These are phyloP conservation scores for Hypselothyrea guttata DNA, from an alignment of 2,888 invertebrate species.

Conservation along the genomic window DNA sequence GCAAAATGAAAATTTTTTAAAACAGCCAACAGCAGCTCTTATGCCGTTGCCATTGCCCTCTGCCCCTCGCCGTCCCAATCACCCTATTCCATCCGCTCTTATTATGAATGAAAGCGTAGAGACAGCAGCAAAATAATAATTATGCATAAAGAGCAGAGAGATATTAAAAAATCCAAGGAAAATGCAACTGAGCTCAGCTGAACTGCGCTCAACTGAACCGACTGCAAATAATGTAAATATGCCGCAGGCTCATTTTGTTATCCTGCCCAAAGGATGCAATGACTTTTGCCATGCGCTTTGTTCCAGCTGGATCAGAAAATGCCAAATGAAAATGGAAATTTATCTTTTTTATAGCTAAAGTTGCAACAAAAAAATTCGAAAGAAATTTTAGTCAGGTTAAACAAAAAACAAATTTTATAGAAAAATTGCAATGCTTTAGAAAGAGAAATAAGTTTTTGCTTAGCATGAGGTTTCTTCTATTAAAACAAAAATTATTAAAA, in stretches of 20 bases:
- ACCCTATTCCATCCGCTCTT: slow-evolving; percentile 9
- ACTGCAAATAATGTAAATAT: slow-evolving; percentile 54
- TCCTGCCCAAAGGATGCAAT: slow-evolving; percentile 26
- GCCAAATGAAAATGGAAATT: no score
- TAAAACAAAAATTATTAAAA: no score
- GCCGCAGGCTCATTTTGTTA: slow-evolving; percentile 52
- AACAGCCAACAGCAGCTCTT: slow-evolving; percentile 14
- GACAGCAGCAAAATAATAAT: slow-evolving; percentile 59
- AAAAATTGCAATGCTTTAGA: no score
- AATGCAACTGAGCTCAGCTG: not conserved
- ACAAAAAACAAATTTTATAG: no score
- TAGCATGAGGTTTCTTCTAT: no score
- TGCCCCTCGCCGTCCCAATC: slow-evolving; percentile 4
- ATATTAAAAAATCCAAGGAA: slow-evolving; percentile 27
- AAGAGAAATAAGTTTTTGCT: no score
- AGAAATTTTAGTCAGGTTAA: no score
- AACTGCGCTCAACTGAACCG: slow-evolving; percentile 12
- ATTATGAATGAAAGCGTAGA: slow-evolving; percentile 53
- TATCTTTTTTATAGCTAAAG: no score
- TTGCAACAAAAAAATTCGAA: no score
- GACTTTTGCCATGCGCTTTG: slow-evolving; percentile 13
- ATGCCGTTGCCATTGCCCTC: not conserved
- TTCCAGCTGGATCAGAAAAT: not conserved
- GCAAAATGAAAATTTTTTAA: slow-evolving; percentile 65
- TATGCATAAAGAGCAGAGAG: slow-evolving; percentile 55